Evolutionary conservation across 2,888 invertebrate genomes (phyloP).

Genomic region (Agonopterix arenella): DNA sequence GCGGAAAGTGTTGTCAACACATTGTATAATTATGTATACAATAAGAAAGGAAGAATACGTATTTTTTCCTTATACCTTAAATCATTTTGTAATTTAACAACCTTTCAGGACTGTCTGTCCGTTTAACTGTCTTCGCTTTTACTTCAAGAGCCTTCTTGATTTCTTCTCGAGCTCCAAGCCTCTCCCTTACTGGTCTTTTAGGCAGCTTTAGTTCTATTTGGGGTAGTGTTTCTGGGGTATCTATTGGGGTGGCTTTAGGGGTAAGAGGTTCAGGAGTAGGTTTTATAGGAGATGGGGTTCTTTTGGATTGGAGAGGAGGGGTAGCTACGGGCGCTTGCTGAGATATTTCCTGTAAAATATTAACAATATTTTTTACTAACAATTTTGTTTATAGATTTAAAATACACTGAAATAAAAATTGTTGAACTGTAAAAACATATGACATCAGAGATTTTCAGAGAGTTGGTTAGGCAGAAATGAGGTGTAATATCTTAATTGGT

Average conservation of each 20-base stretch:
- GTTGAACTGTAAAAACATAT: too few species aligned
- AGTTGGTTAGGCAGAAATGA: too few species aligned
- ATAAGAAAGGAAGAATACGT: slow-evolving; percentile 10
- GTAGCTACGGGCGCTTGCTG: slow-evolving; percentile 36
- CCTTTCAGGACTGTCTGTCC: slow-evolving; percentile 62
- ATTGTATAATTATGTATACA: slow-evolving; percentile 1
- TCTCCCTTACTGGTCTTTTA: slow-evolving; percentile 64
- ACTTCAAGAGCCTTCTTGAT: slow-evolving; percentile 30
- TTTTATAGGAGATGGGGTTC: slow-evolving; percentile 20
- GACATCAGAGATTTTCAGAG: too few species aligned
- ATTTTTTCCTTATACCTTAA: slow-evolving; percentile 39
- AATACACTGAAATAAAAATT: too few species aligned
- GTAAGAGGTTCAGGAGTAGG: slow-evolving; percentile 9
- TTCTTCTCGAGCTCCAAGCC: slow-evolving; percentile 49
- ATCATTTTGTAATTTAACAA: slow-evolving; percentile 43
- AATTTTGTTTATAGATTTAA: too few species aligned
- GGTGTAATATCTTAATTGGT: too few species aligned
- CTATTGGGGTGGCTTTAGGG: slow-evolving; percentile 25
- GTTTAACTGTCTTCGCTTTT: slow-evolving; percentile 31
- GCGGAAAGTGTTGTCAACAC: neutral
- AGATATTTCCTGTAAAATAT: slow-evolving; percentile 50
- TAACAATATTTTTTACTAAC: neutral
- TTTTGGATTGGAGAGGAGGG: slow-evolving; percentile 29
- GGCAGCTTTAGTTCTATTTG: slow-evolving; percentile 69
- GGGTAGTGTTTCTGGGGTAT: slow-evolving; percentile 47